Conservation (phyloP, 2,888 invertebrate genomes). For the Sinhomidia bicolor region DNA sequence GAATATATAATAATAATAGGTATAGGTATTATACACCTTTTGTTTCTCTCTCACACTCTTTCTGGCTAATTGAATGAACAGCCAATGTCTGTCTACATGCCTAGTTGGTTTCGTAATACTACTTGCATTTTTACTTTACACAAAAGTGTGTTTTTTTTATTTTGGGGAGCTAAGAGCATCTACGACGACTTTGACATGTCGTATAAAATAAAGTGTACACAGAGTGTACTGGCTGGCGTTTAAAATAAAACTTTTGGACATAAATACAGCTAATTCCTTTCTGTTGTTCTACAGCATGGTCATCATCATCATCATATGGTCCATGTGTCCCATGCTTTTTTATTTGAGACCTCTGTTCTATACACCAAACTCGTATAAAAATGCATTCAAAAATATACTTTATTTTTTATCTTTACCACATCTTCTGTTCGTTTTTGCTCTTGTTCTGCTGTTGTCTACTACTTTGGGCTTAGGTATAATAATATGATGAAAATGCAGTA, state of each 20-base stretch:
- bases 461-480: not conserved
- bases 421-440: constrained; percentile 34
- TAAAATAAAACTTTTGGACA: not conserved
- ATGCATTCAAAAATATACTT: constrained; percentile 3
- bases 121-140: constrained; percentile 22
- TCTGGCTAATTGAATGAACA: constrained; percentile 52
- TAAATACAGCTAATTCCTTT: constrained; percentile 53
- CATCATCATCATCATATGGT: constrained; percentile 27
- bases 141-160: constrained; percentile 41
- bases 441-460: not conserved
- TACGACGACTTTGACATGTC: not conserved
- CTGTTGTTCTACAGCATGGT: constrained; percentile 47
- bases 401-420: constrained; percentile 49
- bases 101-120: not conserved
- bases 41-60: not conserved
- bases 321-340: constrained; percentile 37
- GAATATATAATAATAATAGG: no score
- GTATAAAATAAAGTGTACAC: not conserved
- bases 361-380: not conserved
- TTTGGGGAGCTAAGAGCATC: constrained; percentile 23
- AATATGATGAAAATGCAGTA: not conserved
- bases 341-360: not conserved
- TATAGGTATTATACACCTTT: not conserved
- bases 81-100: not conserved
- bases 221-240: not conserved